Conservation (phyloP, 2,113 vertebrate species). For the Neodontobutis hainanensis region DNA sequence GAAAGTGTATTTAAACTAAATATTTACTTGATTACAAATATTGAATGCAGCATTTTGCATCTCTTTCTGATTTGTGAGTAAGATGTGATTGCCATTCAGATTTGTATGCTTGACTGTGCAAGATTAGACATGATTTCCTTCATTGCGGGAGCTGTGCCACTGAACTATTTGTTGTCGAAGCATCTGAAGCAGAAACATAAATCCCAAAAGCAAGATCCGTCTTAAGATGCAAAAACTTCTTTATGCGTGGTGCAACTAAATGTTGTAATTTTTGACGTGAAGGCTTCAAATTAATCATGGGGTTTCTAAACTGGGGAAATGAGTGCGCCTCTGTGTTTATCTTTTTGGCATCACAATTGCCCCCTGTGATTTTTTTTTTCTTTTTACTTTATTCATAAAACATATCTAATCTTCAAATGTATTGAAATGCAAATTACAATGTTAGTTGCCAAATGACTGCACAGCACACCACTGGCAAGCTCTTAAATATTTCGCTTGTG, state of each 20-base stretch:
- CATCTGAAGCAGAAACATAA: conserved; percentile 70
- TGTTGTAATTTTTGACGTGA: conserved; percentile 55
- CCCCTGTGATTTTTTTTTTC: conserved; percentile 48
- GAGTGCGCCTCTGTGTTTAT: conserved; percentile 38
- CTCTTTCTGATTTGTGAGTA: conserved; percentile 63
- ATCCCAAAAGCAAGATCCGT: conserved; percentile 63
- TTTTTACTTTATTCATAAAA: conserved; percentile 33
- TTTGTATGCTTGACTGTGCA: conserved; percentile 43
- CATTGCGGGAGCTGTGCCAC: conserved; percentile 60
- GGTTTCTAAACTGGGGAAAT: conserved; percentile 47
- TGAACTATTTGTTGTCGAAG: conserved; percentile 64
- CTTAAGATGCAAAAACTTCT: conserved; percentile 45
- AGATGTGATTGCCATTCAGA: conserved; percentile 64
- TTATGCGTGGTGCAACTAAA: conserved; percentile 52
- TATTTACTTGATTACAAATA: conserved; percentile 68
- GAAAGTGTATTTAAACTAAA: conserved; percentile 35
- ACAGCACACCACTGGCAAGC: conserved; percentile 28
- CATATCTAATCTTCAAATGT: conserved; percentile 39
- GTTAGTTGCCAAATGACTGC: conserved; percentile 23
- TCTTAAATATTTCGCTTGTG: conserved; percentile 12
- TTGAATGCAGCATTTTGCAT: conserved; percentile 58
- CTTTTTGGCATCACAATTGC: conserved; percentile 15
- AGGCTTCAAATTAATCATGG: conserved; percentile 57
- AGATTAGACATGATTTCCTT: conserved; percentile 63
- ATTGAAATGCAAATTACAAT: conserved; percentile 55